Evolutionary conservation across 2,797 vertebrate genomes (phyloP).

Genomic region (Sylvilagus floridanus): DNA sequence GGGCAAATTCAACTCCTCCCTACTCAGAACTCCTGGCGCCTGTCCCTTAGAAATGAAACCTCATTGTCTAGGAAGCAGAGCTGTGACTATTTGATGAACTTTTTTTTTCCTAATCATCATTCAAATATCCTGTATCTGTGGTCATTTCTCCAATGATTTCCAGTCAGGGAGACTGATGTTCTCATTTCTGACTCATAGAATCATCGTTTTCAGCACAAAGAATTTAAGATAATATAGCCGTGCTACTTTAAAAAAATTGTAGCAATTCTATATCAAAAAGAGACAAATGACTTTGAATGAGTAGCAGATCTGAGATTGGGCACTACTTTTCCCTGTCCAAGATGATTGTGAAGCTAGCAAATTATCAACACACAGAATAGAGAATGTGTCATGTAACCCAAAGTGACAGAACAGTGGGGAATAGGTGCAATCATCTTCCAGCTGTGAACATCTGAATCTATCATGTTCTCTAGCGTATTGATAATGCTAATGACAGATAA

Average conservation of each 20-base stretch:
- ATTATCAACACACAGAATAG: background rate
- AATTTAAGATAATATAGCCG: background rate
- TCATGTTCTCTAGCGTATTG: background rate
- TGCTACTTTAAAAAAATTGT: background rate
- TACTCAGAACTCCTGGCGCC: background rate
- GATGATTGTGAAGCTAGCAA: background rate
- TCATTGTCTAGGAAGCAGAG: conserved; percentile 46
- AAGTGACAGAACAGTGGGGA: background rate
- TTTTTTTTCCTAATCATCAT: conserved; percentile 49
- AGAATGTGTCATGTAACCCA: background rate
- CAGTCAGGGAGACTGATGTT: background rate
- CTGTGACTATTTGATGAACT: conserved; percentile 50
- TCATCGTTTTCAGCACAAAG: background rate
- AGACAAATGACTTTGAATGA: background rate
- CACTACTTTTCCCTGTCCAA: background rate
- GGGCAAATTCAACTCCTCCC: background rate
- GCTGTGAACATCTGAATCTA: background rate
- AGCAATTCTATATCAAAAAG: background rate
- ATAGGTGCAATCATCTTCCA: background rate
- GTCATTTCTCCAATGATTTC: conserved; percentile 12
- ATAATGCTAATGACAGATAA: background rate
- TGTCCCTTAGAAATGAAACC: background rate
- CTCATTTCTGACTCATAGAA: conserved; percentile 60
- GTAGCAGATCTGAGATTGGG: background rate
- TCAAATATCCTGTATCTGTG: conserved; percentile 58